Evolutionary conservation across 2,888 invertebrate genomes (phyloP).

Genomic region (Cataglyphis cursor): DNA sequence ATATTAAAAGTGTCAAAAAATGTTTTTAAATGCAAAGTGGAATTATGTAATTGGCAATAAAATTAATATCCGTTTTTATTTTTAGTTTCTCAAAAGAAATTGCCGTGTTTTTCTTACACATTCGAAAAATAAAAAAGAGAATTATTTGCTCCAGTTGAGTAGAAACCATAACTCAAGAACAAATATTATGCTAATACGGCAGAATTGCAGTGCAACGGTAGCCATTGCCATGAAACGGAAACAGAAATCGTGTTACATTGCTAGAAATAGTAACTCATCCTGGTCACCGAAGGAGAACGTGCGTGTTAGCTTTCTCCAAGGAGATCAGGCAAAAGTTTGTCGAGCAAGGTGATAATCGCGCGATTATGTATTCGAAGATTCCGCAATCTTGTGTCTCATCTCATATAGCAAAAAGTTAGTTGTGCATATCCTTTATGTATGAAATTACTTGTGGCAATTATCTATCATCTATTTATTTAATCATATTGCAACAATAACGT

Average conservation of each 20-base stretch:
- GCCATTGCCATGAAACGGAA: conserved; percentile 49
- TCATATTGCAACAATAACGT: background rate
- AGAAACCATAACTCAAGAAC: conserved; percentile 53
- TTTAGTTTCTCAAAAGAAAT: background rate
- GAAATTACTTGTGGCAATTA: background rate
- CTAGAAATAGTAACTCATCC: conserved; percentile 59
- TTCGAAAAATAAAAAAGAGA: conserved; percentile 16
- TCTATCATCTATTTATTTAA: background rate
- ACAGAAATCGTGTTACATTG: conserved; percentile 53
- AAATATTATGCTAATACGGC: conserved; percentile 57
- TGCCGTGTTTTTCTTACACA: background rate
- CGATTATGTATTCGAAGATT: conserved; percentile 12
- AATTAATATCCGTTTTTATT: background rate
- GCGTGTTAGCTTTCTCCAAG: conserved; percentile 62
- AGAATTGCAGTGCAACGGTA: conserved; percentile 54
- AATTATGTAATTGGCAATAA: background rate
- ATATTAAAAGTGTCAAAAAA: background rate
- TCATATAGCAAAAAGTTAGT: conserved; percentile 7
- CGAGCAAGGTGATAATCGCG: background rate
- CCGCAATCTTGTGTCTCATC: conserved; percentile 1
- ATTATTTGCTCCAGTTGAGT: conserved; percentile 45
- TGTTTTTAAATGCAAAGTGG: background rate
- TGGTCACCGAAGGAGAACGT: conserved; percentile 66
- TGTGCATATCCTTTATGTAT: background rate
- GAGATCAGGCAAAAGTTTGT: conserved; percentile 47